Evolutionary conservation across 2,888 invertebrate species (phyloP).

Genomic region (Spialia ferax): DNA sequence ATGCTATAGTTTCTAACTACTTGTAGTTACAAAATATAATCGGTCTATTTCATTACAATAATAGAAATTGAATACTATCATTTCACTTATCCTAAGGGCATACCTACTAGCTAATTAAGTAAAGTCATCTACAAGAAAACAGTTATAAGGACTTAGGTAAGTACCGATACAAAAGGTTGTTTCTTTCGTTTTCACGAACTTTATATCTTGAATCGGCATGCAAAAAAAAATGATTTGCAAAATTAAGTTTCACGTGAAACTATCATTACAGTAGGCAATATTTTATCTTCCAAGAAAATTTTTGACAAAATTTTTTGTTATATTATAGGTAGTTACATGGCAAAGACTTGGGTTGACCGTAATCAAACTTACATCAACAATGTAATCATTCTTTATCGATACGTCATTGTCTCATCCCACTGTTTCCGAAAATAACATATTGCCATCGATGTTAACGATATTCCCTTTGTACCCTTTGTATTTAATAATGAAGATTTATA

Average conservation of each 20-base stretch:
- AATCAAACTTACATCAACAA: not conserved
- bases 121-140: slow-evolving; percentile 27
- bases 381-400: not conserved
- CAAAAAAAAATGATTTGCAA: no score
- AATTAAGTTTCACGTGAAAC: not conserved
- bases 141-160: not conserved
- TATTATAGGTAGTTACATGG: not conserved
- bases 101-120: slow-evolving; percentile 55
- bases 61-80: slow-evolving; percentile 71
- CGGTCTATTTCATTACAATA: slow-evolving; percentile 50
- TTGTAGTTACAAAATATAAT: slow-evolving; percentile 14
- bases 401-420: not conserved
- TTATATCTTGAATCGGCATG: no score
- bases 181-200: no score
- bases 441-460: not conserved
- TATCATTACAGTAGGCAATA: not conserved
- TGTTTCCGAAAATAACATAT: not conserved
- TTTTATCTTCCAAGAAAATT: not conserved
- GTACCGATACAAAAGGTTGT: no score
- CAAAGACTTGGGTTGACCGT: not conserved
- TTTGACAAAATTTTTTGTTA: not conserved
- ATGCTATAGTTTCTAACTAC: slow-evolving; percentile 59
- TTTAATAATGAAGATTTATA: no score
- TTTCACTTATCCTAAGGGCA: slow-evolving; percentile 62
- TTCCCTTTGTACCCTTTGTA: no score